These are phyloP conservation scores for Amyelois transitella DNA, from an alignment of 1,140 invertebrate species.

Conservation along the genomic window DNA sequence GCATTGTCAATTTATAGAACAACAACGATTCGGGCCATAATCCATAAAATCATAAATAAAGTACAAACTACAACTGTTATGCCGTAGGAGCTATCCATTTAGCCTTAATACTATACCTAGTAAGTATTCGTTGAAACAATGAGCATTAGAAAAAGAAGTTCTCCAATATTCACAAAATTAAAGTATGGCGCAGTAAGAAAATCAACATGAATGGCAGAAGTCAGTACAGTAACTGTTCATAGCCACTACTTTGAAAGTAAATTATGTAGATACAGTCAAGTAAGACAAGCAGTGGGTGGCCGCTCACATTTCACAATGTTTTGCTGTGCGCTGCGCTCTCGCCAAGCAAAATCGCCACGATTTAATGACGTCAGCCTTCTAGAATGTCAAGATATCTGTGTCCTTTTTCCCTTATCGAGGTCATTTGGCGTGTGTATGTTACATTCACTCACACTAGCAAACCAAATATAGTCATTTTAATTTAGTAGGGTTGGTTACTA, in stretches of 20 bases:
- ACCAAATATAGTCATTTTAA: background rate
- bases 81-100: constrained; percentile 26
- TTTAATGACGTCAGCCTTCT: constrained; percentile 70
- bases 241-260: constrained; percentile 67
- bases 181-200: constrained; percentile 49
- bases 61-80: background rate
- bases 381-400: constrained; percentile 61
- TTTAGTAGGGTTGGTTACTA: constrained; percentile 14
- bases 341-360: constrained; percentile 37
- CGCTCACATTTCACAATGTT: constrained; percentile 73
- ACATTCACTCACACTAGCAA: constrained; percentile 58
- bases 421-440: constrained; percentile 49
- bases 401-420: constrained; percentile 65
- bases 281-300: constrained; percentile 64
- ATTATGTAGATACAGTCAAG: constrained; percentile 52
- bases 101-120: constrained; percentile 68
- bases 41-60: too few relatives aligned
- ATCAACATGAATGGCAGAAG: constrained; percentile 64
- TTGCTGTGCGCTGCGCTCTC: constrained; percentile 56
- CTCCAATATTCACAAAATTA: constrained; percentile 60
- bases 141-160: constrained; percentile 54
- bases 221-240: constrained; percentile 66
- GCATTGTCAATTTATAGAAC: background rate
- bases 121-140: constrained; percentile 64
- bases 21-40: background rate